Conservation (phyloP, 35 echinoderm and acorn worm species). For the Apostichopus japonicus region DNA sequence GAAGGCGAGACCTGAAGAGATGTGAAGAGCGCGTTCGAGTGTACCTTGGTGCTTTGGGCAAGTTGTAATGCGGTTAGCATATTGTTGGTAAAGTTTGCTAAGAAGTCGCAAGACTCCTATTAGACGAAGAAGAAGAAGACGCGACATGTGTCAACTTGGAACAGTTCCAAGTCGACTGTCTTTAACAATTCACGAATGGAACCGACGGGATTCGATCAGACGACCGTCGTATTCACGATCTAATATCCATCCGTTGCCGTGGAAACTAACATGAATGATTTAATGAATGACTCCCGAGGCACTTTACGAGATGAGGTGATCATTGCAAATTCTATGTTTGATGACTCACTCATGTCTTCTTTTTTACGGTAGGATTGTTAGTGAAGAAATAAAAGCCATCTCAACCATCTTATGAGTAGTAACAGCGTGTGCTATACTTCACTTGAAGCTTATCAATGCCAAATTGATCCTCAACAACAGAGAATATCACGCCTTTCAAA, state of each 20-base stretch:
- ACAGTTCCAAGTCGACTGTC: conserved; percentile 44
- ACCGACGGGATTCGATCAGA: conserved; percentile 35
- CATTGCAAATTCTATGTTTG: conserved; percentile 52
- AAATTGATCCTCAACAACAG: background rate
- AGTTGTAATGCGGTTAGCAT: conserved; percentile 48
- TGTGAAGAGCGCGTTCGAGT: conserved; percentile 47
- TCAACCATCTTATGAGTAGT: background rate
- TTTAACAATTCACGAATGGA: conserved; percentile 31
- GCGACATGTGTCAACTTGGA: conserved; percentile 50
- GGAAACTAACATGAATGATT: conserved; percentile 48
- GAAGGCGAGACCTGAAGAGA: conserved; percentile 12
- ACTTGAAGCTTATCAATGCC: background rate
- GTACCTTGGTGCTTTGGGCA: conserved; percentile 48
- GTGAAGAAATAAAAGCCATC: background rate
- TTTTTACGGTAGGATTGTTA: background rate
- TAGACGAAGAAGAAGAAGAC: background rate
- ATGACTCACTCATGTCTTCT: conserved; percentile 19
- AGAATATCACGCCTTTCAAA: conserved; percentile 14
- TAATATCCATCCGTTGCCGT: conserved; percentile 45
- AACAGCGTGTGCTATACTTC: background rate
- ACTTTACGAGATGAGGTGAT: conserved; percentile 47
- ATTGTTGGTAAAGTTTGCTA: conserved; percentile 51
- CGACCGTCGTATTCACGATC: conserved; percentile 42
- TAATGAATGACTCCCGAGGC: conserved; percentile 47
- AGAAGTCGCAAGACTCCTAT: conserved; percentile 17